Base-by-base conservation (phyloP, 2,888 invertebrate species). In the Clostera curtula region DNA sequence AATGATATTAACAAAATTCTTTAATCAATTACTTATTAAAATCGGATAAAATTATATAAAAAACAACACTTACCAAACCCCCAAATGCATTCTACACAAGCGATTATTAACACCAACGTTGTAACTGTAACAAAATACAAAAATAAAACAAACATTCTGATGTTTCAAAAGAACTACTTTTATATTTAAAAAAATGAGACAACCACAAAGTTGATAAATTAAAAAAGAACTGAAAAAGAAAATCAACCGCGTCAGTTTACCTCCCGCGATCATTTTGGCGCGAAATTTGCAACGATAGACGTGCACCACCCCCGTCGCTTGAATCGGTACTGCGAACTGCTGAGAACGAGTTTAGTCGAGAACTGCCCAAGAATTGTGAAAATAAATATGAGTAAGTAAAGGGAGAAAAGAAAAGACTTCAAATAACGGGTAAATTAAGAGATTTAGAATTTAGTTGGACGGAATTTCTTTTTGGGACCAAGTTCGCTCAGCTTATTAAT, bases 191-290 rank as follows among this genome's bases (percentile, higher is more conserved):
- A n/a, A n/a, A n/a, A n/a, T n/a, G n/a, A n/a, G n/a, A n/a, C n/a
- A n/a, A n/a, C n/a, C n/a, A n/a, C n/a, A n/a, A n/a, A n/a, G n/a
- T 4, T 2, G 5, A 14, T 22, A 15, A 6, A 28, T 24, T 7
- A 22, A 29, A 31, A 13, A 37, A 23, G 25, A 27, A 11, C 19
- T 14, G 8, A 14, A 16, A 36, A 26, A 12, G 23, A 29, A 34
- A 9, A 21, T 18, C 8, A 19, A 44, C 40, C 25, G 11, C 34
- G 34, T 5, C 24, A 42, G 36, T n/a, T n/a, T 62, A 77, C 77
- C 79, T 74, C 55, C 68, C 69, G 69, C 68, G 70, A 45, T 49
- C 76, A 77, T 79, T 49, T 63, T 59, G 57, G 60, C 65, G 73
- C 63, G 55, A 74, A 77, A 65, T 57, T 63, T 54, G 16, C 22